phyloP scores from a whole-genome alignment of 2,113 vertebrate genomes.

The Australoheros scitulus region DNA sequence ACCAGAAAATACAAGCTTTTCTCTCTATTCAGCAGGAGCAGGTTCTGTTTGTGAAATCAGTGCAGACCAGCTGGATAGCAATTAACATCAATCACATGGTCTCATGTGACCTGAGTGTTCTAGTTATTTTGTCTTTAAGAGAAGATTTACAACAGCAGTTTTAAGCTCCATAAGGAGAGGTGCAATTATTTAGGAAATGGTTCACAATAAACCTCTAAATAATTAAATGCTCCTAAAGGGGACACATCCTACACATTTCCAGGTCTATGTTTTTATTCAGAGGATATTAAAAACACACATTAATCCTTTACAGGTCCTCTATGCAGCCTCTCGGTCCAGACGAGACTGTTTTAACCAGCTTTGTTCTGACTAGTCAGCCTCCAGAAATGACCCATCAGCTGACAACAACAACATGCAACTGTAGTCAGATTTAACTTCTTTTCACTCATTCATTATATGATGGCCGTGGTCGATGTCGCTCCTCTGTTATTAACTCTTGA shows the following conservation, averaged over 20 bases:
- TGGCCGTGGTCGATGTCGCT: no score
- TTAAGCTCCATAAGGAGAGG: background rate
- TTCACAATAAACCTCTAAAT: background rate
- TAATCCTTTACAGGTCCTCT: background rate
- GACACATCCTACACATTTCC: background rate
- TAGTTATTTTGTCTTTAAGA: background rate
- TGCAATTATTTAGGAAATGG: background rate
- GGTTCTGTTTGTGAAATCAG: background rate
- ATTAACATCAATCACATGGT: constrained; percentile 9
- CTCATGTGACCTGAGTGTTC: background rate
- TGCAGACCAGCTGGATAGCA: background rate
- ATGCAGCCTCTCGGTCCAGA: background rate
- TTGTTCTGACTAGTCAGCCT: no score
- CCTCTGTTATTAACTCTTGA: background rate
- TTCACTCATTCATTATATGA: background rate
- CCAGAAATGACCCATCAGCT: background rate
- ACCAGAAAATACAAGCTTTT: background rate
- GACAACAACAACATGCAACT: background rate
- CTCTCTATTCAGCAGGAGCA: background rate
- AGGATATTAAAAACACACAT: background rate
- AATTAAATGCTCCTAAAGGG: background rate
- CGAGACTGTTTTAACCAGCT: background rate
- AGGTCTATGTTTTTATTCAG: background rate
- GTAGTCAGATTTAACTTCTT: background rate
- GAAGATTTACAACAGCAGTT: constrained; percentile 2